Evolutionary conservation across 2,888 invertebrate genomes (phyloP).

Genomic region (Agrotis clavis): DNA sequence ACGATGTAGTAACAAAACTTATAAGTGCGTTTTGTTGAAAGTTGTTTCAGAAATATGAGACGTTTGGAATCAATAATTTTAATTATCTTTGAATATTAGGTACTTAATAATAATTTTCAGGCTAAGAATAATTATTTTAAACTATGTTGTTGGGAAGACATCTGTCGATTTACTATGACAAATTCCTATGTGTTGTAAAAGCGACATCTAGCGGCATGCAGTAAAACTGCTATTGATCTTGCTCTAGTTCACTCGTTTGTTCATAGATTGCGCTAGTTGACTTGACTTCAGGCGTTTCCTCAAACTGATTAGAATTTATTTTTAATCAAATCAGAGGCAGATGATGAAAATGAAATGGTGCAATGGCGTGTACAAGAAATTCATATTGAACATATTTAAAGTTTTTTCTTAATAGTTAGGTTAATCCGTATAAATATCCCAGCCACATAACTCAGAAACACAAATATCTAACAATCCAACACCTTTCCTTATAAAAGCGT

Average conservation of each 20-base stretch:
- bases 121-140: too few relatives aligned
- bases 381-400: not conserved
- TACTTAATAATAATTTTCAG: too few relatives aligned
- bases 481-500: conserved; percentile 65
- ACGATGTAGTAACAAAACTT: too few relatives aligned
- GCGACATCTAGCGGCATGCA: not conserved
- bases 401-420: too few relatives aligned
- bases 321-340: too few relatives aligned
- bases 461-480: conserved; percentile 66
- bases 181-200: not conserved
- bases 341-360: too few relatives aligned
- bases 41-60: too few relatives aligned
- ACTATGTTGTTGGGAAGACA: not conserved
- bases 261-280: not conserved
- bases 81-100: too few relatives aligned
- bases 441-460: conserved; percentile 38
- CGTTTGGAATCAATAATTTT: too few relatives aligned
- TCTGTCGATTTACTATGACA: not conserved
- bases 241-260: not conserved
- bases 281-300: not conserved
- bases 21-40: too few relatives aligned
- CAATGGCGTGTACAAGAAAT: too few relatives aligned
- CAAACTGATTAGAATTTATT: not conserved
- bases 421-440: conserved; percentile 5
- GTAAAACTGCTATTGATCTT: not conserved